phyloP scores from a whole-genome alignment of 2,113 vertebrate genomes.

The Vicugna pacos region DNA sequence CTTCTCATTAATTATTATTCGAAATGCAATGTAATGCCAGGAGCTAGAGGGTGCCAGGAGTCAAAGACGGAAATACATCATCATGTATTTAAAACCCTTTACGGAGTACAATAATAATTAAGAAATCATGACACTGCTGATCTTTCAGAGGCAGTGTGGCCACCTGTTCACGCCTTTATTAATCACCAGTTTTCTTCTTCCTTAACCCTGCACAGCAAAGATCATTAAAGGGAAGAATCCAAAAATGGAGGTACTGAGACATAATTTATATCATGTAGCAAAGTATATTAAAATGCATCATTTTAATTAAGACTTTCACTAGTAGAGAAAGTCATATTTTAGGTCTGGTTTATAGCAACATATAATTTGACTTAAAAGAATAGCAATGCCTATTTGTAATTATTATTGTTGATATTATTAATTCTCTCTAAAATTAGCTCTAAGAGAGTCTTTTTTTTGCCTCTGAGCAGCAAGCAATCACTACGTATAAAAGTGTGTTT shows the following conservation, averaged over 20 bases:
- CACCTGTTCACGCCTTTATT: slow-evolving; percentile 86
- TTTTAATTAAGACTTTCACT: slow-evolving; percentile 81
- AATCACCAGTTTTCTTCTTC: slow-evolving; percentile 74
- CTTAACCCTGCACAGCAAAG: slow-evolving; percentile 72
- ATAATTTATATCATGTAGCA: slow-evolving; percentile 65
- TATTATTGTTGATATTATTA: slow-evolving; percentile 72
- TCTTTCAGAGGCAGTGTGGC: slow-evolving; percentile 81
- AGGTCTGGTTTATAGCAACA: slow-evolving; percentile 72
- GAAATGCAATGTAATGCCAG: slow-evolving; percentile 83
- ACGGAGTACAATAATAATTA: slow-evolving; percentile 87
- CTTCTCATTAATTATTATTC: slow-evolving; percentile 87
- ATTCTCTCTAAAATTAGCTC: slow-evolving; percentile 66
- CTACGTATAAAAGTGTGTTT: neutral
- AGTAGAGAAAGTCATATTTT: slow-evolving; percentile 75
- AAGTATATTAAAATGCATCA: slow-evolving; percentile 67
- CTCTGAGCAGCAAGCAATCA: slow-evolving; percentile 18
- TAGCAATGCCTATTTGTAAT: slow-evolving; percentile 22
- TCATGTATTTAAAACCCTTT: slow-evolving; percentile 85
- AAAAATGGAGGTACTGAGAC: slow-evolving; percentile 62
- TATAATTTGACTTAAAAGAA: slow-evolving; percentile 79
- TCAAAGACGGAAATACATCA: slow-evolving; percentile 83
- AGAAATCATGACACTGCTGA: slow-evolving; percentile 85
- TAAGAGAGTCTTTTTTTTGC: neutral
- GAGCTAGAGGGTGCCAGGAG: slow-evolving; percentile 82
- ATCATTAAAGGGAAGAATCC: slow-evolving; percentile 75